Base-by-base conservation (phyloP, 2,888 invertebrate genomes). In the Onthophagus sagittarius region DNA sequence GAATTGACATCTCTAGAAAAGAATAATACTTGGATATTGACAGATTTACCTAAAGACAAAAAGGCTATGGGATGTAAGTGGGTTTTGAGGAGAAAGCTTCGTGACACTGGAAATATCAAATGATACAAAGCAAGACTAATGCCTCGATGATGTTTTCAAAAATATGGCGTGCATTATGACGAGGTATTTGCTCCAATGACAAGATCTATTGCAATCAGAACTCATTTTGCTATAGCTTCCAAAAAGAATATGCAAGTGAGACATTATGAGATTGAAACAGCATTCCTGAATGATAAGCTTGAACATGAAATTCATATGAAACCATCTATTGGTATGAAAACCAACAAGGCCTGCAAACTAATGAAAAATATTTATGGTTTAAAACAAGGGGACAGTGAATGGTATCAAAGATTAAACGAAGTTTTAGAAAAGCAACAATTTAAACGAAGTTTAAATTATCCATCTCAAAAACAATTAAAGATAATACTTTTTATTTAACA, bases 41-140 rank as follows among this genome's bases (percentile, higher is more conserved):
- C 32, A n/a, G 67, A 67, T 31, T 67, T 67, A 15, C 67, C 67
- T 31, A 32, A 67, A 31, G 32, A 15, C 15, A 67, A 67, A 32
- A 67, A 67, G 15, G 64, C 64, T 5, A 64, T 64, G 5, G 64
- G 64, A 74, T 65, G 74, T 76, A n/a, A 76, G 80, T 78, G 78
- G 76, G 78, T 15, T 79, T 77, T 67, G 75, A 67, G 75, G 75
- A 2, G 79, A 78, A 75, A 77, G n/a, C n/a, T 62, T 13, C 69
- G 75, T 63, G 32, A 71, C 39, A 73, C 77, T 73, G 14, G 53
- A 4, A 33, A 5, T 7, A 70, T 9, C 6, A 5, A 15, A 13
- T 11, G 14, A 5, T 33, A 14, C 39, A 53, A 15, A 13, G 11
- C 70, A 4, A 70, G 70, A 15, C 5, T 71, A 13, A 23, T 71